Evolutionary conservation across 2,113 vertebrate species (phyloP).

Genomic region (Bungarus multicinctus): DNA sequence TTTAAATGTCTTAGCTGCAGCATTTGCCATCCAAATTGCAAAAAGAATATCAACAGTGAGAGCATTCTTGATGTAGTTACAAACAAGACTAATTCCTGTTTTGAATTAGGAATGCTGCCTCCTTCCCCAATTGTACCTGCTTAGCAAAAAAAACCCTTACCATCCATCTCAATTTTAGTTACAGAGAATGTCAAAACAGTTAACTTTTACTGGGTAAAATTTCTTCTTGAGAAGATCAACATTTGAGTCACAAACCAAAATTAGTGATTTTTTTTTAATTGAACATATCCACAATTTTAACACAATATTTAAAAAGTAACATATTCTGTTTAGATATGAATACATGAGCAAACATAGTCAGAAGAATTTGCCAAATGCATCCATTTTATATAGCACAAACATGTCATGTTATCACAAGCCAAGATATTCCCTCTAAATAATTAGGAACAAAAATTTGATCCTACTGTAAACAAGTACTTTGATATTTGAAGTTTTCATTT

Average conservation of each 20-base stretch:
- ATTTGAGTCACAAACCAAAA: not conserved
- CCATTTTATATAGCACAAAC: not conserved
- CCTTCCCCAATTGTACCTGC: not conserved
- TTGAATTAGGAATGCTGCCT: not conserved
- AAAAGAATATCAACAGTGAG: not conserved
- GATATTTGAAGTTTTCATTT: slow-evolving; percentile 51
- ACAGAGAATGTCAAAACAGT: not conserved
- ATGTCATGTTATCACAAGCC: slow-evolving; percentile 34
- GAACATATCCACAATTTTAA: slow-evolving; percentile 26
- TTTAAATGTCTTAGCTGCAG: not conserved
- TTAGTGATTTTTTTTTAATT: slow-evolving; percentile 14
- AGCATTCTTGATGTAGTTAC: not conserved
- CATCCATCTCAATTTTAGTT: not conserved
- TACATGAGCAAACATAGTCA: slow-evolving; percentile 27
- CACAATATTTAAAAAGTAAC: slow-evolving; percentile 46
- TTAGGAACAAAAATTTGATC: slow-evolving; percentile 20
- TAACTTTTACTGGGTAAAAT: not conserved
- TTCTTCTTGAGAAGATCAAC: not conserved
- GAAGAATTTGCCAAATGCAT: slow-evolving; percentile 26
- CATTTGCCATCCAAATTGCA: not conserved
- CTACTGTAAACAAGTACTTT: slow-evolving; percentile 44
- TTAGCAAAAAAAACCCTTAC: not conserved
- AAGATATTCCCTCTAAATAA: slow-evolving; percentile 13
- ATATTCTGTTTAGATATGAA: slow-evolving; percentile 18
- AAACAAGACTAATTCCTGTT: not conserved